These are phyloP conservation scores for Leptatherina wallacei DNA, from an alignment of 2,797 vertebrate genomes.

Conservation along the genomic window DNA sequence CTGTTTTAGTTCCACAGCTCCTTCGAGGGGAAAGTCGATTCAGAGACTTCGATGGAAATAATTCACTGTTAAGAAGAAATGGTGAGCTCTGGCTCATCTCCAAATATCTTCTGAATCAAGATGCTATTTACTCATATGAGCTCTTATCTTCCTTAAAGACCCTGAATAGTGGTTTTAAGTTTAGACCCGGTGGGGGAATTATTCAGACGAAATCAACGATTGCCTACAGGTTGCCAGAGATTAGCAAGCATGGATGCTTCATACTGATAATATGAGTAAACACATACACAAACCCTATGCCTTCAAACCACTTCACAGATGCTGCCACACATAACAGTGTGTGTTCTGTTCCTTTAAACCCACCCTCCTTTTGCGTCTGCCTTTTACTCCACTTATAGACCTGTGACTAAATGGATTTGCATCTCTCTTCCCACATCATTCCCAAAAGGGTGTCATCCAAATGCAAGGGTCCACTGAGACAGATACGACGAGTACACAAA, in stretches of 20 bases:
- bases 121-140: constrained; percentile 47
- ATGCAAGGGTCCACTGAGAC: constrained; percentile 37
- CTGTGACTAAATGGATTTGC: constrained; percentile 77
- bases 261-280: constrained; percentile 63
- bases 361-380: constrained; percentile 30
- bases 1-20: constrained; percentile 42
- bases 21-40: constrained; percentile 37
- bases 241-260: constrained; percentile 69
- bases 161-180: constrained; percentile 36
- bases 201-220: constrained; percentile 51
- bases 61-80: constrained; percentile 23
- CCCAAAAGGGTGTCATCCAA: constrained; percentile 50
- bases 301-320: constrained; percentile 29
- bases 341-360: constrained; percentile 56
- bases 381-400: constrained; percentile 49
- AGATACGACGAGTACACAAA: constrained; percentile 21
- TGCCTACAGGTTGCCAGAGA: constrained; percentile 64
- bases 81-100: constrained; percentile 51
- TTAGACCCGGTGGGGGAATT: constrained; percentile 40
- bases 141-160: constrained; percentile 23
- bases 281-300: constrained; percentile 25
- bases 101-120: constrained; percentile 41
- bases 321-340: constrained; percentile 59
- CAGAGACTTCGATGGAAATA: constrained; percentile 34
- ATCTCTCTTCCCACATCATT: constrained; percentile 50